These are phyloP conservation scores for Alectoris magna DNA, from an alignment of 2,797 vertebrate species.

Conservation along the genomic window DNA sequence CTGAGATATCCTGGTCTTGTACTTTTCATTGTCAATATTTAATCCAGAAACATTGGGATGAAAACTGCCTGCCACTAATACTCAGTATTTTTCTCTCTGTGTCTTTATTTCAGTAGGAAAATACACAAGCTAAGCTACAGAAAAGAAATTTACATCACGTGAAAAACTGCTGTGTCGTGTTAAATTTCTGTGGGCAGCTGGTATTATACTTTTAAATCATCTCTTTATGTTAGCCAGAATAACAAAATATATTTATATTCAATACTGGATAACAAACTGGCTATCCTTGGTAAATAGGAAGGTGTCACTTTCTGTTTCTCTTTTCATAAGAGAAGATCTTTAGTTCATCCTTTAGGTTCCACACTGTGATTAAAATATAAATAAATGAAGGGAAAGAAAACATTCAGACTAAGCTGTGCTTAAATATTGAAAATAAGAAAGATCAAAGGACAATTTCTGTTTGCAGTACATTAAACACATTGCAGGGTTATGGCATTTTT, in stretches of 20 bases:
- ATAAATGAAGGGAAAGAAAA: background rate
- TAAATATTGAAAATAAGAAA: background rate
- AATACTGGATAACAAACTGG: background rate
- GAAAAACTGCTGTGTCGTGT: slow-evolving; percentile 10
- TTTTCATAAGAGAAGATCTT: background rate
- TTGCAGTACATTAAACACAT: background rate
- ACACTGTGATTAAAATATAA: slow-evolving; percentile 1
- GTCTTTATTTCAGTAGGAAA: slow-evolving; percentile 40
- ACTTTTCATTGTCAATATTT: slow-evolving; percentile 23
- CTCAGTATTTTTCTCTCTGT: slow-evolving; percentile 38
- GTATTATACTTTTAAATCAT: slow-evolving; percentile 32
- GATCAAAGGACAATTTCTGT: background rate
- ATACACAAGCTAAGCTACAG: slow-evolving; percentile 5
- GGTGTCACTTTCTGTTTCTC: slow-evolving; percentile 21
- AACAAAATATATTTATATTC: background rate
- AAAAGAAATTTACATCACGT: slow-evolving; percentile 55
- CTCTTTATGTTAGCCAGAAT: slow-evolving; percentile 23
- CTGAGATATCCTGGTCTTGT: slow-evolving; percentile 18
- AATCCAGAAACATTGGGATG: slow-evolving; percentile 39
- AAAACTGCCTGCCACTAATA: slow-evolving; percentile 55
- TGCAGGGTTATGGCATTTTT: background rate
- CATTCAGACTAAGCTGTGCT: background rate
- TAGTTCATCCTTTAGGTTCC: background rate
- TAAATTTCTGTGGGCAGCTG: slow-evolving; percentile 45
- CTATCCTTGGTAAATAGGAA: slow-evolving; percentile 17